Evolutionary conservation across 1,140 invertebrate species (phyloP).

Genomic region (Ladona fulva): DNA sequence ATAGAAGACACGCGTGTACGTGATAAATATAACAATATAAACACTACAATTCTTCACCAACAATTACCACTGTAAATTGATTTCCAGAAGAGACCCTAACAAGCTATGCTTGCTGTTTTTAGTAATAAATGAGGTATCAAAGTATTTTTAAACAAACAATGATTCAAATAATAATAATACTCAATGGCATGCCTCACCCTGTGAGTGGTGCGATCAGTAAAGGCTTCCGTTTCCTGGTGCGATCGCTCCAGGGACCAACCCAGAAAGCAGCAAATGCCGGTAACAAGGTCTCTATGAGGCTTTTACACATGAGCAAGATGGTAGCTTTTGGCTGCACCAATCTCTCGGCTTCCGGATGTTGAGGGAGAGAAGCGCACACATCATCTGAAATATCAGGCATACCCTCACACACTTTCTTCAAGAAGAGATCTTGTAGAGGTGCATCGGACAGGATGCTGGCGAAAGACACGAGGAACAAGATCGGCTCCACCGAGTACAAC

Average conservation of each 20-base stretch:
- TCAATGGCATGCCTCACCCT: not conserved
- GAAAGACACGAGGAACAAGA: not conserved
- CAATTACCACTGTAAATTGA: too few relatives aligned
- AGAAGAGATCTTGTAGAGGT: not conserved
- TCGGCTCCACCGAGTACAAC: not conserved
- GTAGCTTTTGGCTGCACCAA: not conserved
- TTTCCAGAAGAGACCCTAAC: too few relatives aligned
- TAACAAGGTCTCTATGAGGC: not conserved
- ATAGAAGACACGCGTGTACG: too few relatives aligned
- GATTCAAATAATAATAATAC: too few relatives aligned
- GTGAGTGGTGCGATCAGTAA: not conserved
- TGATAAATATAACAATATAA: too few relatives aligned
- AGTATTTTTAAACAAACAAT: too few relatives aligned
- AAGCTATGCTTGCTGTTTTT: too few relatives aligned
- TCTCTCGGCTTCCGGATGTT: not conserved
- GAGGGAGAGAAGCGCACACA: not conserved
- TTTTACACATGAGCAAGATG: not conserved
- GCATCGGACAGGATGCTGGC: not conserved
- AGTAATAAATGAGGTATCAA: too few relatives aligned
- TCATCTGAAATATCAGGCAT: not conserved
- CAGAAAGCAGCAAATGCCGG: not conserved
- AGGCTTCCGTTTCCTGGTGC: not conserved
- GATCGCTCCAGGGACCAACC: not conserved
- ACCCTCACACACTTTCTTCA: not conserved
- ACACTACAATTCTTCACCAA: too few relatives aligned